These are phyloP conservation scores for Eupithecia subumbrata DNA, from an alignment of 2,888 invertebrate genomes.

Conservation along the genomic window DNA sequence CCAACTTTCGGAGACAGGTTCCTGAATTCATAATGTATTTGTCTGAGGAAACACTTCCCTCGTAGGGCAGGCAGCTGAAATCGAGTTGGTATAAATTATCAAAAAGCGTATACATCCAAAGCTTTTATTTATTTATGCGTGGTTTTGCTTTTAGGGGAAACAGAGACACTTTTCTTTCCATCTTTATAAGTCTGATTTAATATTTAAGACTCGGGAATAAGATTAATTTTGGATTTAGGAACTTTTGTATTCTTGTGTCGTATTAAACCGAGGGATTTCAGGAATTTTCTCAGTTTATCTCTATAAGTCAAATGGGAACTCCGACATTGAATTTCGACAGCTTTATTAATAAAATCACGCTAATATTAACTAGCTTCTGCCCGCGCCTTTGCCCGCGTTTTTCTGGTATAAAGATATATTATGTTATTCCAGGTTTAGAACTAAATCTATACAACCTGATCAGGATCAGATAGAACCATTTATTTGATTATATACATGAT, in stretches of 20 bases:
- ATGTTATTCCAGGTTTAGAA: no score
- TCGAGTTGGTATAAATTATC: neutral
- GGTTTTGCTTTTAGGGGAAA: neutral
- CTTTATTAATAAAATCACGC: no score
- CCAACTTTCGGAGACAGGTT: conserved; percentile 21
- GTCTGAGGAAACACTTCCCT: neutral
- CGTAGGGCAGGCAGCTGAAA: conserved; percentile 7
- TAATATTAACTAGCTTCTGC: no score
- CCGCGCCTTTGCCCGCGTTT: no score
- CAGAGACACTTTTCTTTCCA: neutral
- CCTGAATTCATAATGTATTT: conserved; percentile 35
- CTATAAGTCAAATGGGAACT: neutral
- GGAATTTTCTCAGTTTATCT: neutral
- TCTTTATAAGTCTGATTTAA: neutral
- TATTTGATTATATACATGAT: no score
- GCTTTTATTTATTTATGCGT: neutral
- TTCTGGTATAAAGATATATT: no score
- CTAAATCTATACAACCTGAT: no score
- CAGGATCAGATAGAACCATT: no score
- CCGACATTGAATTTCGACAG: no score
- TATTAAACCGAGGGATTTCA: neutral
- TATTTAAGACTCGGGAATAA: neutral
- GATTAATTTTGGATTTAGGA: neutral
- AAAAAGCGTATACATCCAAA: neutral
- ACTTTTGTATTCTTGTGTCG: neutral